Evolutionary conservation across 2,888 invertebrate genomes (phyloP).

Genomic region (Noctua fimbriata): DNA sequence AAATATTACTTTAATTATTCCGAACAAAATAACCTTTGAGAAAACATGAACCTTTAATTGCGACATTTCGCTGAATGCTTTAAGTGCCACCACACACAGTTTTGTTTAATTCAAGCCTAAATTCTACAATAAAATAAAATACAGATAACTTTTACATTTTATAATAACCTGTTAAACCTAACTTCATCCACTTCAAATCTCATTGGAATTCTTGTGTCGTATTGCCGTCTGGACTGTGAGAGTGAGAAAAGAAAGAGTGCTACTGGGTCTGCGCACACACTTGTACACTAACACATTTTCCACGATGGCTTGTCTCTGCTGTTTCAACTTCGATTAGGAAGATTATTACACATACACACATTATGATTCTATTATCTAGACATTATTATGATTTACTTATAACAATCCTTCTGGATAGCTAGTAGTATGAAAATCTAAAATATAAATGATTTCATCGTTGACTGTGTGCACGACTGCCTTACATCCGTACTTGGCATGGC

Average conservation of each 20-base stretch:
- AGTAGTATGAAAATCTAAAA: constrained; percentile 69
- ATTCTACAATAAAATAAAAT: no score
- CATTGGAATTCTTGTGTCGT: not conserved
- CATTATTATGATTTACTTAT: not conserved
- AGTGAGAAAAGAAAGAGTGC: not conserved
- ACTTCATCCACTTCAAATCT: not conserved
- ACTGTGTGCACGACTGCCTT: constrained; percentile 69
- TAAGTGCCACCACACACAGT: no score
- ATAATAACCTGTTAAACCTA: constrained; percentile 1
- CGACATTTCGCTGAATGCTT: no score
- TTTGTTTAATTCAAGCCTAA: no score
- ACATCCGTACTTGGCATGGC: constrained; percentile 71
- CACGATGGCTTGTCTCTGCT: not conserved
- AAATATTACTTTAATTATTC: not conserved
- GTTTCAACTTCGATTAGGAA: not conserved
- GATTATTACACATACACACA: not conserved
- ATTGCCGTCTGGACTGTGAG: not conserved
- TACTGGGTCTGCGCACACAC: not conserved
- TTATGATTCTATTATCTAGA: no score
- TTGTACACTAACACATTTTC: not conserved
- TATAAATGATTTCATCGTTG: constrained; percentile 68
- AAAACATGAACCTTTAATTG: no score
- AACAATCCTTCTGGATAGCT: not conserved
- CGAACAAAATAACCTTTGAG: not conserved
- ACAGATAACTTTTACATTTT: not conserved